Evolutionary conservation across 64 coral and sea anemone species (phyloP).

Genomic region (Exaiptasia diaphana): DNA sequence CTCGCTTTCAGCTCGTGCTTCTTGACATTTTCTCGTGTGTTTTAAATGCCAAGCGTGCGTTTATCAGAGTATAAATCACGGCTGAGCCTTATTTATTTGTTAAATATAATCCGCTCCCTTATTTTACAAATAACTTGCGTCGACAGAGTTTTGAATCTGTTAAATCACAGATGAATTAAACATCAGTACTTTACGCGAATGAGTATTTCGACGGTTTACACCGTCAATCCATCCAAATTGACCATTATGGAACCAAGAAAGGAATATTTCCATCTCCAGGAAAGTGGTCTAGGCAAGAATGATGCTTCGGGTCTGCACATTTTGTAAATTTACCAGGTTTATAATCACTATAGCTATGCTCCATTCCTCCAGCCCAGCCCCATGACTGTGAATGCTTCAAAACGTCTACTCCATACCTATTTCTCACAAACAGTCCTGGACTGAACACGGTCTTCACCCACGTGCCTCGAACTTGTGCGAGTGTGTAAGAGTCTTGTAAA

Average conservation of each 20-base stretch:
- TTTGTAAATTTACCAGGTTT: not conserved
- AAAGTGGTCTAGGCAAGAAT: conserved; percentile 36
- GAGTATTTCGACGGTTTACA: too few relatives aligned
- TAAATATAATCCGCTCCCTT: too few relatives aligned
- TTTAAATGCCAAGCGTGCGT: too few relatives aligned
- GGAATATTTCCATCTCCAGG: conserved; percentile 50
- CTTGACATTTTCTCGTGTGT: too few relatives aligned
- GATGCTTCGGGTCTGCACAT: conserved; percentile 1
- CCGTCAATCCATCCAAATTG: too few relatives aligned
- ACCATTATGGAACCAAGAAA: conserved; percentile 26
- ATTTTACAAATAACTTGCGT: too few relatives aligned
- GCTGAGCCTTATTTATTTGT: too few relatives aligned
- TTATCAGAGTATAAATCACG: too few relatives aligned
- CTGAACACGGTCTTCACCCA: conserved; percentile 37
- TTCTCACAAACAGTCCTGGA: conserved; percentile 24
- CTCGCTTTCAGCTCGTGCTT: too few relatives aligned
- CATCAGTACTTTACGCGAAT: too few relatives aligned
- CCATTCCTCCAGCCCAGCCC: not conserved
- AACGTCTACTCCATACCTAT: conserved; percentile 40
- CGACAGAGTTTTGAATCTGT: too few relatives aligned
- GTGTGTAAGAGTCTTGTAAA: not conserved
- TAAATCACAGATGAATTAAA: too few relatives aligned
- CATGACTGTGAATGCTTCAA: conserved; percentile 52
- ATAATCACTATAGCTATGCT: conserved; percentile 5
- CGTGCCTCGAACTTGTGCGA: conserved; percentile 7